Evolutionary conservation across 2,113 vertebrate genomes (phyloP).

Genomic region (Edolisoma coerulescens): DNA sequence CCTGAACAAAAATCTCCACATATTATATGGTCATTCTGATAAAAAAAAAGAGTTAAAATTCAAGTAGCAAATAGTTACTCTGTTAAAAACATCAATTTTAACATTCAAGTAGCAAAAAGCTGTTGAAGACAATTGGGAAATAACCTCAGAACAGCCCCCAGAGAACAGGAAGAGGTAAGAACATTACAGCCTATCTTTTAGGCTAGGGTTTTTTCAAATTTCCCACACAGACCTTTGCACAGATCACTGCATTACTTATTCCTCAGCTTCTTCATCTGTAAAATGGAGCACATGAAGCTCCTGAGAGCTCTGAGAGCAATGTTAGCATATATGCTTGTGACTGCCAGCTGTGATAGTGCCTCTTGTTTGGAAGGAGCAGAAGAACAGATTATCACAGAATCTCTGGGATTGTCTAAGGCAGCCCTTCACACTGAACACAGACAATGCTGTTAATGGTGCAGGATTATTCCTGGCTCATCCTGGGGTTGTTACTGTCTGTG

Average conservation of each 20-base stretch:
- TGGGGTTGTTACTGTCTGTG: background rate
- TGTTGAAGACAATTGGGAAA: background rate
- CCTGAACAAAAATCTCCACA: background rate
- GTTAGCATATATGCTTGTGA: background rate
- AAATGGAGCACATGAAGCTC: background rate
- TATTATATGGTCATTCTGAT: background rate
- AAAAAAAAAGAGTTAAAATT: background rate
- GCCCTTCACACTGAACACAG: background rate
- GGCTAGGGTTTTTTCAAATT: background rate
- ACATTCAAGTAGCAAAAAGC: background rate
- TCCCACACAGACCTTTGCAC: background rate
- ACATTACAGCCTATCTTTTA: background rate
- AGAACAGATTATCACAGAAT: background rate
- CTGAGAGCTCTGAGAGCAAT: background rate
- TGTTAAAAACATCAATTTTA: background rate
- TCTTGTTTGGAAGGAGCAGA: background rate
- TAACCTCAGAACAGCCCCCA: background rate
- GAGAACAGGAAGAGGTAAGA: background rate
- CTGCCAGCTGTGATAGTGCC: background rate
- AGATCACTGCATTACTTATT: background rate
- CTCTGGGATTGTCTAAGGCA: background rate
- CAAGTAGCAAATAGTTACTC: background rate
- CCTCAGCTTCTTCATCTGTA: background rate
- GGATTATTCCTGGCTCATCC: background rate
- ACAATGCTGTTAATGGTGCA: background rate